Percentiles rank a stretch among this genome's conserved stretches.
Evolutionary conservation across 2,797 vertebrate species (phyloP).

Genomic region (Australoheros facetus): DNA sequence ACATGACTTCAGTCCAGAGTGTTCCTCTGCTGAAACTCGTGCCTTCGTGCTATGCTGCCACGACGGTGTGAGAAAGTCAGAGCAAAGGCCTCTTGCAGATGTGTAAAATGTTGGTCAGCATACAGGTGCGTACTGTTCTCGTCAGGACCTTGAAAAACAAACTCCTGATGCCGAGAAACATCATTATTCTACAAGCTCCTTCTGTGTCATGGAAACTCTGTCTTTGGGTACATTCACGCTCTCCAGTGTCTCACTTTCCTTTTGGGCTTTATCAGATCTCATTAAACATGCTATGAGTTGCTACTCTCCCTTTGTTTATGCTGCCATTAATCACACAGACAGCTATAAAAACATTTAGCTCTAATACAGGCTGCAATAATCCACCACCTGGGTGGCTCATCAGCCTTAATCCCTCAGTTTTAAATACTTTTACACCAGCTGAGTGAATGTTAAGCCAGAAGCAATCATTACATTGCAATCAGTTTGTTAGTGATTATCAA

Average conservation of each 20-base stretch:
- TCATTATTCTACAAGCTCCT: slow-evolving; percentile 7
- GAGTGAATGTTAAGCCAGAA: slow-evolving; percentile 7
- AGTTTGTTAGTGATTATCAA: slow-evolving; percentile 9
- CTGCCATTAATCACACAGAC: slow-evolving; percentile 13
- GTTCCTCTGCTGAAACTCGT: slow-evolving; percentile 54
- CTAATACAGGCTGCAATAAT: slow-evolving; percentile 17
- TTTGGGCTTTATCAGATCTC: slow-evolving; percentile 2
- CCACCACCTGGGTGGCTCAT: slow-evolving; percentile 43
- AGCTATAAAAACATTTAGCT: slow-evolving; percentile 27
- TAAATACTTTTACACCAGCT: not conserved
- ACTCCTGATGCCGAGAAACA: slow-evolving; percentile 28
- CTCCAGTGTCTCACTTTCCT: not conserved
- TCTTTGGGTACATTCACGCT: not conserved
- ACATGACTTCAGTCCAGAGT: slow-evolving; percentile 8
- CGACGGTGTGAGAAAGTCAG: slow-evolving; percentile 55
- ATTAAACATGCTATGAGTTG: not conserved
- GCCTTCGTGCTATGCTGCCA: slow-evolving; percentile 56
- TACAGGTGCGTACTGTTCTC: slow-evolving; percentile 39
- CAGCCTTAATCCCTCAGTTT: slow-evolving; percentile 15
- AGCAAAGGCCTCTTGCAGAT: slow-evolving; percentile 7
- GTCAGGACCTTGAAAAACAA: slow-evolving; percentile 49
- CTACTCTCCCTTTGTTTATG: slow-evolving; percentile 19
- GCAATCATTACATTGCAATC: slow-evolving; percentile 6
- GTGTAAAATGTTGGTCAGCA: slow-evolving; percentile 37
- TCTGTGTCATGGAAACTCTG: slow-evolving; percentile 21